Evolutionary conservation across 1,140 invertebrate species (phyloP), one percentile per base, ranked within the genome.

Genomic region (Leptonema lineaticorne): DNA sequence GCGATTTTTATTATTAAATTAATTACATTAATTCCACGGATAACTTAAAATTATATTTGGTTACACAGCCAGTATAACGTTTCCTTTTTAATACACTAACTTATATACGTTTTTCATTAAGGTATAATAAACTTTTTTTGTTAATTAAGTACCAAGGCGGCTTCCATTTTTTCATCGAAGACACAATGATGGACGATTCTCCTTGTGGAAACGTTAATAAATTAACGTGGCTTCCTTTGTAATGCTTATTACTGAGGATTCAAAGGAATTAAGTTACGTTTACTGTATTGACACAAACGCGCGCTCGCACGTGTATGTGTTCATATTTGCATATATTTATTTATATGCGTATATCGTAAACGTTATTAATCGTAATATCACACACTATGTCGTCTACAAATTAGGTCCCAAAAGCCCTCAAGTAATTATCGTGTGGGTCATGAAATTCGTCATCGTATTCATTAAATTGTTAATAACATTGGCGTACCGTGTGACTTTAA

Each of bases 211-310:
- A 45, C 50, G n/a, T 53, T 53, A 53, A 53, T 53, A 53, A 53
- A 53, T 53, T 53, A 53, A 53, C 20, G 18, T 24, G 50, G 14
- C 50, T 53, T 53, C 50, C 22, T 53, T 53, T 53, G 22, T 26
- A 24, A 16, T 41, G 9, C 16, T 41, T 16, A 41, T 41, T 41
- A 4, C 37, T 2, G 37, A 41, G 37, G 9, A 4, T 14, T 41
- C 2, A 41, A 41, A 41, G 37, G 16, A 41, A 41, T n/a, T n/a
- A n/a, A n/a, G n/a, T n/a, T n/a, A n/a, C n/a, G n/a, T n/a, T n/a
- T n/a, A n/a, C n/a, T n/a, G n/a, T n/a, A n/a, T n/a, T n/a, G n/a
- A n/a, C n/a, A n/a, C n/a, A n/a, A n/a, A n/a, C n/a, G n/a, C n/a
- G n/a, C n/a, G n/a, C n/a, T n/a, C n/a, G n/a, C n/a, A n/a, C n/a